Evolutionary conservation across 1,140 invertebrate genomes (phyloP).

Genomic region (Drosophila prosaltans): DNA sequence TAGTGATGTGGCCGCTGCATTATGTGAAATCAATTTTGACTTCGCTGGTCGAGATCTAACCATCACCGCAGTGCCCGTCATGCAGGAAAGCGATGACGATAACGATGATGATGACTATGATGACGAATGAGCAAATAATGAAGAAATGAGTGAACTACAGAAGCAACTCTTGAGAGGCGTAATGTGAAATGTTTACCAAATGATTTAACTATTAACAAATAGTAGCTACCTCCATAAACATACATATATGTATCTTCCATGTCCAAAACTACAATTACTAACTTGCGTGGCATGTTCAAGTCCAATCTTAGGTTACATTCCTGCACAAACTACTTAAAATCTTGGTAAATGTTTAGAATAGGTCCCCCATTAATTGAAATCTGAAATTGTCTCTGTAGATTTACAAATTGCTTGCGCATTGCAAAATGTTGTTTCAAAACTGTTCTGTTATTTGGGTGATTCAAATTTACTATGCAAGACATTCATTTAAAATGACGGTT

Average conservation of each 20-base stretch:
- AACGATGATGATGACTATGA: constrained; percentile 81
- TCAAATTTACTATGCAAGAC: no score
- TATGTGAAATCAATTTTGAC: constrained; percentile 73
- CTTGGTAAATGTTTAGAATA: neutral
- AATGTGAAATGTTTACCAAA: constrained; percentile 80
- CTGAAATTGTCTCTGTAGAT: no score
- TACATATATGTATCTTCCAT: constrained; percentile 29
- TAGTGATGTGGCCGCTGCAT: constrained; percentile 56
- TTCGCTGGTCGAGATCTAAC: constrained; percentile 73
- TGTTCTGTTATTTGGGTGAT: no score
- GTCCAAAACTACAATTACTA: constrained; percentile 33
- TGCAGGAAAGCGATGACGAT: constrained; percentile 77
- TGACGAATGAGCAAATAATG: constrained; percentile 44
- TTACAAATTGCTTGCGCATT: no score
- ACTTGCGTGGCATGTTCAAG: constrained; percentile 52
- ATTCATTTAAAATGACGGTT: no score
- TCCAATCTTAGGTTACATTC: constrained; percentile 61
- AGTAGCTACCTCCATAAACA: constrained; percentile 54
- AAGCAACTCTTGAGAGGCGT: constrained; percentile 59
- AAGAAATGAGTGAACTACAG: constrained; percentile 27
- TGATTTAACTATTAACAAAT: constrained; percentile 69
- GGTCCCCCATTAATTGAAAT: neutral
- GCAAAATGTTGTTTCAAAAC: no score
- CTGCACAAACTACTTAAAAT: constrained; percentile 77
- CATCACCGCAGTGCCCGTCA: constrained; percentile 73